Base-by-base conservation (phyloP, 2,113 vertebrate species). In the Psephotus haematonotus region DNA sequence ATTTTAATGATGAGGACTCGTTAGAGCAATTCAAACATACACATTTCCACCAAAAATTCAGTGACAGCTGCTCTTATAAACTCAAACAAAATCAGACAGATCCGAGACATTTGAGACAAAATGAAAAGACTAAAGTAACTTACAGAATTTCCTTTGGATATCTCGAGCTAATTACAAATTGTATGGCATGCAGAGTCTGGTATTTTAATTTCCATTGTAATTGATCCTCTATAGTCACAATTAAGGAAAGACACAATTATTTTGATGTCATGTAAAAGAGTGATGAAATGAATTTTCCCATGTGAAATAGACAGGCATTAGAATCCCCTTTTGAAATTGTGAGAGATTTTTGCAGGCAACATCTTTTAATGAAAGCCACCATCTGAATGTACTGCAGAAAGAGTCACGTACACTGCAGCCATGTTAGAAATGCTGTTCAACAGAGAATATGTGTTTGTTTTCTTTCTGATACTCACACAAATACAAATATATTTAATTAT, bases 121-220 rank as follows among this genome's bases (percentile, higher is more conserved):
- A 95, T 65, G 47, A 93, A 93, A 93, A 96, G 70, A 92, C 64
- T 79, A 24, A 82, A 86, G 17, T 35, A 84, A 85, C 18, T 65
- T 68, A 92, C 68, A 90, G 90, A 82, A 82, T 92, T 95, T 96
- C 85, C 95, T 80, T 65, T 91, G 82, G 95, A 33, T 95, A 86
- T 55, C 95, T 87, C 13, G 16, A 95, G 92, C 89, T 97, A 94
- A 96, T 76, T 94, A 86, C 84, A 97, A 97, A 95, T 91, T 19
- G 10, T 79, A 79, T 77, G 80, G 90, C 78, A 93, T 75, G 79
- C 72, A 76, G 60, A 89, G 80, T 81, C 94, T 86, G 80, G 87
- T 72, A 82, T 94, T 91, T 74, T 69, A 4, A 83, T 95, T 92
- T 93, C 83, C 96, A 95, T 86, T 96, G 93, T 75, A 95, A 97